phyloP scores from a whole-genome alignment of 2,113 vertebrate genomes.

The Neomonachus schauinslandi region DNA sequence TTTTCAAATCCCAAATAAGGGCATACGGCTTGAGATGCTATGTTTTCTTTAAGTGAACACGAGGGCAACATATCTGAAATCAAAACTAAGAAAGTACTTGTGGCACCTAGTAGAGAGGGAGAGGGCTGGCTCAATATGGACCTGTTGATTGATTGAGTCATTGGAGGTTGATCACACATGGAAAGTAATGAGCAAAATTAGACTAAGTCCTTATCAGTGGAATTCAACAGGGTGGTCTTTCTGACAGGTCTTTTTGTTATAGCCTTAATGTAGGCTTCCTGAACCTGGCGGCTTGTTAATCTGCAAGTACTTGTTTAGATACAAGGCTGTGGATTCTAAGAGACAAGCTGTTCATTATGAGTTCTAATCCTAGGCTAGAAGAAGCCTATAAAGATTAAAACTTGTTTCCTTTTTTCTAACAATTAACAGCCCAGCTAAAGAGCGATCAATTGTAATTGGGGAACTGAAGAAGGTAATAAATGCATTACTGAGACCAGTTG shows the following conservation, averaged over 20 bases:
- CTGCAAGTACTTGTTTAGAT: conserved; percentile 54
- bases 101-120: background rate
- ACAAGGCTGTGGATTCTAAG: conserved; percentile 46
- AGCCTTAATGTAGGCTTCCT: conserved; percentile 44
- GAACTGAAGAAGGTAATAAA: conserved; percentile 67
- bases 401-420: conserved; percentile 56
- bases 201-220: conserved; percentile 47
- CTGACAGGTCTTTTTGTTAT: conserved; percentile 30
- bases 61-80: conserved; percentile 26
- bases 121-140: background rate
- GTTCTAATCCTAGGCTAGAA: conserved; percentile 60
- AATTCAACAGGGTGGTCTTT: conserved; percentile 61
- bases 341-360: conserved; percentile 67
- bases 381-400: conserved; percentile 68
- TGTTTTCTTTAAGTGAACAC: conserved; percentile 50
- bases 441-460: conserved; percentile 55
- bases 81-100: conserved; percentile 16
- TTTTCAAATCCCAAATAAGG: conserved; percentile 47
- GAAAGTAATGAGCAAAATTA: conserved; percentile 47
- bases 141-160: conserved; percentile 7
- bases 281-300: conserved; percentile 56
- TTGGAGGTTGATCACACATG: conserved; percentile 10
- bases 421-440: conserved; percentile 59
- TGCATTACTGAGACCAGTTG: conserved; percentile 26
- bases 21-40: background rate